These are phyloP conservation scores for Cotesia congregata DNA, from an alignment of 2,888 invertebrate species.

Conservation along the genomic window DNA sequence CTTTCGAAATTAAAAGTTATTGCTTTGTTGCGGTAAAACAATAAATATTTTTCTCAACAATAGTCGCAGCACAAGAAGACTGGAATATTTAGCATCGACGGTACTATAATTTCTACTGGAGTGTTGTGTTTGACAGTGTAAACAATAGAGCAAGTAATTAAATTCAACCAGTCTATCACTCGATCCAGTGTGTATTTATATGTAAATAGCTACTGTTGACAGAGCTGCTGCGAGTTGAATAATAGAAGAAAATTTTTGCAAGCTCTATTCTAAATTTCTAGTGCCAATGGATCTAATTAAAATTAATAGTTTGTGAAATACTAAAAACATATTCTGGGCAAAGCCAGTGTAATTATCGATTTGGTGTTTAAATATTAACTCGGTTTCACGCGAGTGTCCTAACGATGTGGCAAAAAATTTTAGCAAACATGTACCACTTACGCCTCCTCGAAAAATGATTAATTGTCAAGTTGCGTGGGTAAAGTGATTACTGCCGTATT, in stretches of 20 bases:
- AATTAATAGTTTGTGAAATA: neutral
- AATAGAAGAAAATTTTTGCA: neutral
- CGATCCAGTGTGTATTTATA: neutral
- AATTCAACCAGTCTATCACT: neutral
- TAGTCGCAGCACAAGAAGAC: neutral
- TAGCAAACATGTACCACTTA: slow-evolving; percentile 39
- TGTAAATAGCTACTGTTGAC: neutral
- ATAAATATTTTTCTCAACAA: neutral
- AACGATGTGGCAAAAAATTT: slow-evolving; percentile 30
- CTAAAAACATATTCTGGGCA: neutral
- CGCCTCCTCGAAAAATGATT: slow-evolving; percentile 41
- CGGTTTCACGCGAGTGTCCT: slow-evolving; percentile 14
- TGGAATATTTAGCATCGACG: neutral
- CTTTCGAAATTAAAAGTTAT: too few relatives aligned
- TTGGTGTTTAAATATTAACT: neutral
- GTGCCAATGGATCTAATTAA: neutral
- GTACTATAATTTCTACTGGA: too few relatives aligned
- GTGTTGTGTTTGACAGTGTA: neutral
- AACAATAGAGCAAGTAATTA: neutral
- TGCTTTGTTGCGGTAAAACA: neutral
- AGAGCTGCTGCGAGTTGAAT: neutral
- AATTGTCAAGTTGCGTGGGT: slow-evolving; percentile 49
- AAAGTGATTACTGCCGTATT: slow-evolving; percentile 44
- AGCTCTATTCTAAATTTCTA: neutral
- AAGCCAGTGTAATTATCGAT: neutral